Evolutionary conservation across 2,797 vertebrate species (phyloP).

Genomic region (Chrysolophus pictus): DNA sequence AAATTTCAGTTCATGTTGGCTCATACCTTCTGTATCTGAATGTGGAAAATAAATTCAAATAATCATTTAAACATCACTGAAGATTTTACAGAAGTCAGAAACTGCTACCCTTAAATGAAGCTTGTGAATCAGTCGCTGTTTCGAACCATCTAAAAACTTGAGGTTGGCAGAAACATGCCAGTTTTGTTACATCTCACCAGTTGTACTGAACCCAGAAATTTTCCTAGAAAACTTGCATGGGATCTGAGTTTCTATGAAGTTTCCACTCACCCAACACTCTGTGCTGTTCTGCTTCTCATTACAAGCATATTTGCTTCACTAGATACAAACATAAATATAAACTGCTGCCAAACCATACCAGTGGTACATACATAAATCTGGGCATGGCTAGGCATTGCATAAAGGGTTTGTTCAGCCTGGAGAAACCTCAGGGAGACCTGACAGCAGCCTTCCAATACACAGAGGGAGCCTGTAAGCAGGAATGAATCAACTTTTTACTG

Average conservation of each 20-base stretch:
- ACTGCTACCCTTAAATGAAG: not conserved
- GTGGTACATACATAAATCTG: accelerated
- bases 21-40: too few species aligned
- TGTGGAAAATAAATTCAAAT: not conserved
- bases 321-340: too few species aligned
- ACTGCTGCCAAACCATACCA: accelerated
- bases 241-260: too few species aligned
- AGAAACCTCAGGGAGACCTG: not conserved
- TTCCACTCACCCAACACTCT: not conserved
- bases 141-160: not conserved
- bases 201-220: not conserved
- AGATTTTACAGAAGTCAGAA: not conserved
- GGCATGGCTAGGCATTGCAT: accelerated
- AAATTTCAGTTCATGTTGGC: not conserved
- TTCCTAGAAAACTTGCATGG: not conserved
- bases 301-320: not conserved
- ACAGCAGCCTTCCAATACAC: too few species aligned
- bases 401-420: too few species aligned
- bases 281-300: not conserved
- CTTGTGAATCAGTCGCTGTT: not conserved
- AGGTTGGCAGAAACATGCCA: not conserved
- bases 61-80: not conserved
- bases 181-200: not conserved
- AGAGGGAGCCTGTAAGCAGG: too few species aligned
- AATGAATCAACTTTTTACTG: too few species aligned